Percentiles rank a stretch among this genome's conserved stretches.
Conservation (phyloP, 2,113 vertebrate species). For the Halichoeres trimaculatus region DNA sequence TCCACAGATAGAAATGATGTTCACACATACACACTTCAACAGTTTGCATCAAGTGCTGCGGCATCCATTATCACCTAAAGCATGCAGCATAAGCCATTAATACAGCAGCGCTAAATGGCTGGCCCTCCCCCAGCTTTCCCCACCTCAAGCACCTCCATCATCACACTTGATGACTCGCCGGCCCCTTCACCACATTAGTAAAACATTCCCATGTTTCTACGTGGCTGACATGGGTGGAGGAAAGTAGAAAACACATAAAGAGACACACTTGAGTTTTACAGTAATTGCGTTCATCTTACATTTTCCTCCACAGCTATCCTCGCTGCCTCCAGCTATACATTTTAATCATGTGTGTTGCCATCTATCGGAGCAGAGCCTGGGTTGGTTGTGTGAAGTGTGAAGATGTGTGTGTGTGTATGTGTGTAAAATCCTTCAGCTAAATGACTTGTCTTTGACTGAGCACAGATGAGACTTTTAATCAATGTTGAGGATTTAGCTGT, state of each 20-base stretch:
- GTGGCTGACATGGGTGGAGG: constrained; percentile 23
- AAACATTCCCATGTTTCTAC: constrained; percentile 60
- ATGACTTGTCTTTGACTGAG: constrained; percentile 66
- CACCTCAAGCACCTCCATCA: constrained; percentile 45
- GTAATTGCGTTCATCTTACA: constrained; percentile 68
- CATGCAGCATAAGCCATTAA: constrained; percentile 55
- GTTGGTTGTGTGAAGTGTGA: constrained; percentile 7
- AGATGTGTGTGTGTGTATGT: constrained; percentile 25
- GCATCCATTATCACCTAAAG: constrained; percentile 63
- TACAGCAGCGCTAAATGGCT: constrained; percentile 54
- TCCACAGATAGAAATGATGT: constrained; percentile 26
- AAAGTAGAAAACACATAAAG: constrained; percentile 10
- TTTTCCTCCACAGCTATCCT: constrained; percentile 55
- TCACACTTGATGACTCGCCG: constrained; percentile 52
- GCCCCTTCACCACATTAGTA: constrained; percentile 55
- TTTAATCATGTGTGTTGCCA: constrained; percentile 58
- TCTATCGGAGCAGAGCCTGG: constrained; percentile 46
- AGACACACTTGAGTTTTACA: constrained; percentile 25
- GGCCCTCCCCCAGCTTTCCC: constrained; percentile 32
- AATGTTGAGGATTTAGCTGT: constrained; percentile 55
- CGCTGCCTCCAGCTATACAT: constrained; percentile 60
- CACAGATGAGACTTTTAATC: constrained; percentile 62
- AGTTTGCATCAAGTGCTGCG: constrained; percentile 43
- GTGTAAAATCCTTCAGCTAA: constrained; percentile 48
- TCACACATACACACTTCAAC: constrained; percentile 34